Evolutionary conservation across 2,888 invertebrate species (phyloP), one percentile per base, ranked within the genome.

Genomic region (Pyrrhosoma nymphula): DNA sequence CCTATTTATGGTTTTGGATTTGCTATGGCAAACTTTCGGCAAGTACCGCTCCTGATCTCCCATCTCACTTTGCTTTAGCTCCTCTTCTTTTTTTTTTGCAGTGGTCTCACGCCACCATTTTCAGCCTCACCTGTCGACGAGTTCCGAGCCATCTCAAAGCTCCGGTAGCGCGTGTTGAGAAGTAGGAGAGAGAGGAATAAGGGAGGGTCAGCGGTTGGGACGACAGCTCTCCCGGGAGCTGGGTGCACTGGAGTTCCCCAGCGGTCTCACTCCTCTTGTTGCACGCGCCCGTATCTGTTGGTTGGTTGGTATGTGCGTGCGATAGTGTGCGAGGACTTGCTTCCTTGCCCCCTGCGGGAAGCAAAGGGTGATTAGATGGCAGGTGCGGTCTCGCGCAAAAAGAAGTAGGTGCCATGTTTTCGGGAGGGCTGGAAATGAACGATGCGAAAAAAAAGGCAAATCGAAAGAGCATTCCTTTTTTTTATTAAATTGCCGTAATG

Each of bases 81-180:
- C 69, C 20, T 60, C 1, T 12, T 56, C 16, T 4, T 60, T 60
- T 60, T 60, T 20, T 20, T 60, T 60, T 60, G 60, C 60, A 60
- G 60, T 16, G 1, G 16, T 60, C 60, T 16, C 60, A 60, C 60
- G 20, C 69, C 69, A 69, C 10, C 69, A 26, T 69, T 26, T 26
- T 60, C 60, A 60, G n/a, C n/a, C 69, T 35, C 82, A 82, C 82
- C 82, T 82, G 82, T 82, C 82, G 82, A 69, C 30, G 82, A 35
- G 16, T 14, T 30, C 14, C 30, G 18, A 82, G 82, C 35, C 82
- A 10, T 35, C 35, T 35, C 75, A n/a, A 23, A 75, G 18, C 69
- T 26, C 69, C 69, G n/a, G 69, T 69, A 69, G 69, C 69, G 82
- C 82, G 82, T 82, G 82, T 35, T 82, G 82, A 82, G 75, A 0